phyloP scores from a whole-genome alignment of 2,113 vertebrate genomes.

The Taurulus bubalis region DNA sequence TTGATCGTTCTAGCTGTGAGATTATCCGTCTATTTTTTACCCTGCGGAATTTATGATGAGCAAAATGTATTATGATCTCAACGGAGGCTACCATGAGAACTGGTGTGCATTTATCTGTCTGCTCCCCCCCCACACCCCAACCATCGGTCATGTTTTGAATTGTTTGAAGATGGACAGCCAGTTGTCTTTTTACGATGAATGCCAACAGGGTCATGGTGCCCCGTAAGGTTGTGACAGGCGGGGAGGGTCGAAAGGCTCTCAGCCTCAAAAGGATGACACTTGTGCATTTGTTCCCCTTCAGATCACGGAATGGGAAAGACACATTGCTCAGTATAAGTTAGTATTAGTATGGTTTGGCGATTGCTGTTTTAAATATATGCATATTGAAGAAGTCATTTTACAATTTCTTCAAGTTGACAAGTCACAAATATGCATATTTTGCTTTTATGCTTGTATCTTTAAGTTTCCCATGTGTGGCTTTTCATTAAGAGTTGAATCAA shows the following conservation, averaged over 20 bases:
- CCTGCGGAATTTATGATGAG: conserved; percentile 67
- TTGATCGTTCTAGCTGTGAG: not conserved
- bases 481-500: not conserved
- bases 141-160: conserved; percentile 70
- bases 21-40: conserved; percentile 51
- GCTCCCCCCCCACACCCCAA: not conserved
- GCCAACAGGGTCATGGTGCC: conserved; percentile 61
- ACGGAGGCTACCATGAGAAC: conserved; percentile 50
- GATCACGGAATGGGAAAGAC: conserved; percentile 3
- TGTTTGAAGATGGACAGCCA: conserved; percentile 77
- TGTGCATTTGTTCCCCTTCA: conserved; percentile 53
- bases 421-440: not conserved
- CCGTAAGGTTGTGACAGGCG: conserved; percentile 55
- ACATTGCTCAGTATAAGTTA: not conserved
- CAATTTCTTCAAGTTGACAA: not conserved
- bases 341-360: not conserved
- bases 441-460: not conserved
- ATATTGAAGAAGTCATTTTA: not conserved
- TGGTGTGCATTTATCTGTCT: conserved; percentile 34
- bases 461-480: not conserved
- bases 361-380: not conserved
- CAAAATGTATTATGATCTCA: conserved; percentile 61
- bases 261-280: conserved; percentile 39
- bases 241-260: conserved; percentile 39
- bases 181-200: conserved; percentile 77